Evolutionary conservation across 2,113 vertebrate genomes (phyloP).

Genomic region (Cryptomyrus ogoouensis): DNA sequence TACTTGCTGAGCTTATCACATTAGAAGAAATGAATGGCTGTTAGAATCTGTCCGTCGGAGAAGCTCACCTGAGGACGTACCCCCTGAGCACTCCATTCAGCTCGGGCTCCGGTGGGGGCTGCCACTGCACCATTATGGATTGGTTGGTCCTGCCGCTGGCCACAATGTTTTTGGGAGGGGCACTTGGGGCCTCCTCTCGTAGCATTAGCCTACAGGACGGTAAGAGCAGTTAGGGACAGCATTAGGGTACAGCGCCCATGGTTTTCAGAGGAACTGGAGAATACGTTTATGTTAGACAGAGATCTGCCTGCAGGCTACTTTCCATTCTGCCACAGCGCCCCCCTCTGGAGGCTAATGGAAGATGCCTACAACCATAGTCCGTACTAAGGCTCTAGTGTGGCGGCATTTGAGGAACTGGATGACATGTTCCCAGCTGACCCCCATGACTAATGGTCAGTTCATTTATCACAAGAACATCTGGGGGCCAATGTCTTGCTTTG

Average conservation of each 20-base stretch:
- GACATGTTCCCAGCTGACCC: not conserved
- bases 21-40: not conserved
- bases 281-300: not conserved
- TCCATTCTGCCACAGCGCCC: not conserved
- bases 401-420: not conserved
- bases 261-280: not conserved
- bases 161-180: slow-evolving; percentile 89
- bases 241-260: not conserved
- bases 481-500: not conserved
- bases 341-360: not conserved
- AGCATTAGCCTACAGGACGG: slow-evolving; percentile 72
- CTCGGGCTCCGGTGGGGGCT: slow-evolving; percentile 86
- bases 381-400: not conserved
- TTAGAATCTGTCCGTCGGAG: not conserved
- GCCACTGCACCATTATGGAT: slow-evolving; percentile 98
- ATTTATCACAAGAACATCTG: not conserved
- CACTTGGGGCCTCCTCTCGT: slow-evolving; percentile 86
- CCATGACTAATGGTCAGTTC: not conserved
- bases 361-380: not conserved
- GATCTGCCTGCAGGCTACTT: not conserved
- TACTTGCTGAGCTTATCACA: not conserved
- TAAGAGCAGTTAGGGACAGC: not conserved
- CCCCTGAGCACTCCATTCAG: slow-evolving; percentile 86
- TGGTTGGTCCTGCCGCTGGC: slow-evolving; percentile 93
- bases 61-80: slow-evolving; percentile 78